Evolutionary conservation across 2,113 vertebrate species (phyloP).

Genomic region (Bufo bufo): DNA sequence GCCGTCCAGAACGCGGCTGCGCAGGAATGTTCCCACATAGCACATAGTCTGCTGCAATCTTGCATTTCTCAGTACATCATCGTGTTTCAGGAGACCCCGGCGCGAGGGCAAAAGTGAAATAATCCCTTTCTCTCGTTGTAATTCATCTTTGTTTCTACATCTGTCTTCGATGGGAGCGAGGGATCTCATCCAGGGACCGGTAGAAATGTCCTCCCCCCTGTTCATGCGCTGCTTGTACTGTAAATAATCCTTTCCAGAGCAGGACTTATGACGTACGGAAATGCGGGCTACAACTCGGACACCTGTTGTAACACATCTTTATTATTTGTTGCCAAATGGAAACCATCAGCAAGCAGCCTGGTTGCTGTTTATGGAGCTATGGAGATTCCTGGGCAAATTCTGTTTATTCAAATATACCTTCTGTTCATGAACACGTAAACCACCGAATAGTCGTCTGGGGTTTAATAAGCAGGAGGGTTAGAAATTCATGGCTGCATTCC

Average conservation of each 20-base stretch:
- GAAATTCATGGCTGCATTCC: too few relatives aligned
- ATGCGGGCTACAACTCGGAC: too few relatives aligned
- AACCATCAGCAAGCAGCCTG: background rate
- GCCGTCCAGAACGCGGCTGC: background rate
- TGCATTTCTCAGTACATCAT: background rate
- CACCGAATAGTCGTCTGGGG: too few relatives aligned
- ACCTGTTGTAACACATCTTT: background rate
- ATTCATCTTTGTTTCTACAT: background rate
- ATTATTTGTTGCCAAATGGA: background rate
- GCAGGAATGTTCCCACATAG: background rate
- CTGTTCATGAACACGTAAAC: too few relatives aligned
- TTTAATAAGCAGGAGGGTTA: too few relatives aligned
- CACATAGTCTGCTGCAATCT: background rate
- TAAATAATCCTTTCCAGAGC: background rate
- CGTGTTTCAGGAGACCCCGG: constrained; percentile 10
- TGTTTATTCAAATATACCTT: background rate
- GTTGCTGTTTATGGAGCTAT: background rate
- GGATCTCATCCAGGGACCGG: background rate
- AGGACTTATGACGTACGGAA: background rate
- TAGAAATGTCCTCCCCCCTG: background rate
- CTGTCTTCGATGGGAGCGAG: background rate
- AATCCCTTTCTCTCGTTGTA: background rate
- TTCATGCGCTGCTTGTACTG: background rate
- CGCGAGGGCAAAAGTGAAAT: background rate
- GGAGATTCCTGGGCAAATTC: background rate